phyloP scores from a whole-genome alignment of 2,113 vertebrate genomes.

The Eupsittula cactorum region DNA sequence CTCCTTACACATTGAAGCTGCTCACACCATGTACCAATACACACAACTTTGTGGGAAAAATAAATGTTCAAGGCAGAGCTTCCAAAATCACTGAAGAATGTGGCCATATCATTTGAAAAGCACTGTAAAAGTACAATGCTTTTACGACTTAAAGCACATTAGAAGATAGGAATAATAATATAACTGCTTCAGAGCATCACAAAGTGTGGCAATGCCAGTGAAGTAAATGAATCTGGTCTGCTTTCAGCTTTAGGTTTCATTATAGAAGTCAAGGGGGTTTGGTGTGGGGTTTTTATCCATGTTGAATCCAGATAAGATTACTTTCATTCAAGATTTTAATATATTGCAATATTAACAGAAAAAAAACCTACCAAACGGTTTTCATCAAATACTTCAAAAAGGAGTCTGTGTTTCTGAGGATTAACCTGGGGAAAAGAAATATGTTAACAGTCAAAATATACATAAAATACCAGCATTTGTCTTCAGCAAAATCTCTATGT shows the following conservation, averaged over 20 bases:
- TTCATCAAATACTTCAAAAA: constrained; percentile 98
- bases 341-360: background rate
- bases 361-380: constrained; percentile 91
- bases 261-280: background rate
- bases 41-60: background rate
- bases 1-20: background rate
- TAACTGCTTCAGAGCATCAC: background rate
- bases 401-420: constrained; percentile 89
- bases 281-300: background rate
- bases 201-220: background rate
- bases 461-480: background rate
- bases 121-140: background rate
- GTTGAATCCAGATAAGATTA: background rate
- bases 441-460: background rate
- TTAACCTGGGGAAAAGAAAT: constrained; percentile 81
- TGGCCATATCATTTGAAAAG: background rate
- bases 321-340: background rate
- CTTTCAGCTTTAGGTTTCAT: background rate
- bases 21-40: background rate
- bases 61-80: background rate
- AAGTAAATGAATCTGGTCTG: background rate
- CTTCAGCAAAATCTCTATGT: background rate
- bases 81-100: background rate
- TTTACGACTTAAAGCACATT: background rate
- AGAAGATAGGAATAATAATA: background rate